phyloP scores from a whole-genome alignment of 2,888 invertebrate genomes.

The Pterostichus madidus region DNA sequence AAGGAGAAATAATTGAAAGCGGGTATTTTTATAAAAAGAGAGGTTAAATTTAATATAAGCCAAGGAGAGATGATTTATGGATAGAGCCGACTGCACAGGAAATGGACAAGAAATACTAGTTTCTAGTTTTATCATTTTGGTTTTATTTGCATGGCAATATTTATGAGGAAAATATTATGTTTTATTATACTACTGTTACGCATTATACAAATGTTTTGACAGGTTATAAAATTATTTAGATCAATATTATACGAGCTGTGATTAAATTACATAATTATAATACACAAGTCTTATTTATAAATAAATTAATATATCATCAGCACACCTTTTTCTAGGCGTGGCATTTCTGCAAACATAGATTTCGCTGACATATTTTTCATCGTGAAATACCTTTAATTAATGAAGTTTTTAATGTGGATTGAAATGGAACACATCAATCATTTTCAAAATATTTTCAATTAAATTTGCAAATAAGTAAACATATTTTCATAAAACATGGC shows the following conservation, averaged over 20 bases:
- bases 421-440: too few relatives aligned
- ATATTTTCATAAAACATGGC: too few relatives aligned
- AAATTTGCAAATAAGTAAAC: too few relatives aligned
- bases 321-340: too few relatives aligned
- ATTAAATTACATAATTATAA: neutral
- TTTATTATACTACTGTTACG: neutral
- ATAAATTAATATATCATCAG: too few relatives aligned
- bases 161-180: slow-evolving; percentile 1
- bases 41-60: slow-evolving; percentile 45
- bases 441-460: too few relatives aligned
- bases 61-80: slow-evolving; percentile 45
- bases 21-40: slow-evolving; percentile 43
- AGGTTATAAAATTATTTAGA: neutral
- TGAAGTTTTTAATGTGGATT: too few relatives aligned
- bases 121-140: neutral
- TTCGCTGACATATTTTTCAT: too few relatives aligned
- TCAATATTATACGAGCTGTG: neutral
- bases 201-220: neutral
- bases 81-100: neutral
- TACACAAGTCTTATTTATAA: too few relatives aligned
- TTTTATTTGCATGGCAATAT: neutral
- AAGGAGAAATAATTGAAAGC: slow-evolving; percentile 41
- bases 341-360: too few relatives aligned
- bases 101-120: neutral
- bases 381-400: too few relatives aligned